phyloP scores from a whole-genome alignment of 2,113 vertebrate genomes.

The Ornithorhynchus anatinus region DNA sequence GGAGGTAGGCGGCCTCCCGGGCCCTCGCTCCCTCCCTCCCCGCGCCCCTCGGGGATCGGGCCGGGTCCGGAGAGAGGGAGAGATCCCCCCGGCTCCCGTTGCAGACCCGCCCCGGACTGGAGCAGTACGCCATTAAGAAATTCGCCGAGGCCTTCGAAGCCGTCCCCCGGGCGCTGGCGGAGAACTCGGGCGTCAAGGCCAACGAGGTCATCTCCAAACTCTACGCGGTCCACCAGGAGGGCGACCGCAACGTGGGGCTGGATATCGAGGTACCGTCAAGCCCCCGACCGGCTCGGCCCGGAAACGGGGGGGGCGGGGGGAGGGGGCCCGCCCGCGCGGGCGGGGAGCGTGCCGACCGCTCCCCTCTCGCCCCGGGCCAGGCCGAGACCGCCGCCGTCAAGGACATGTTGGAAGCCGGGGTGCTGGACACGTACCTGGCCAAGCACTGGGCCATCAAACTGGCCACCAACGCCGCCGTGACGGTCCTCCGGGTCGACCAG shows the following conservation, averaged over 20 bases:
- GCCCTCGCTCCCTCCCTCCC: fast-evolving
- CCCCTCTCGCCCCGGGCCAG: conserved; percentile 66
- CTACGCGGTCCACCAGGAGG: conserved; percentile 93
- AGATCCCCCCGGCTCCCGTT: too few relatives aligned
- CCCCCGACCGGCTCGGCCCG: fast-evolving
- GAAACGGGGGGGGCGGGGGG: too few relatives aligned
- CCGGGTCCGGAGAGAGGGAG: too few relatives aligned
- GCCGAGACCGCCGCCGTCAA: conserved; percentile 87
- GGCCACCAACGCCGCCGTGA: conserved; percentile 93
- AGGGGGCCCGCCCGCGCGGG: too few relatives aligned
- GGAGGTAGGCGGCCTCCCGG: conserved; percentile 75
- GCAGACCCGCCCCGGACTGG: conserved; percentile 93
- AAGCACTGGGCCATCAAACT: conserved; percentile 95
- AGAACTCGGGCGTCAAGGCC: conserved; percentile 93
- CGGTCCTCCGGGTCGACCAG: conserved; percentile 94
- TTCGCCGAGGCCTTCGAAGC: conserved; percentile 94
- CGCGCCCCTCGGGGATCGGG: background rate
- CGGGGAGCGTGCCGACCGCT: too few relatives aligned
- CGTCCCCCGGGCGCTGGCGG: conserved; percentile 89
- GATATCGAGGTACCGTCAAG: conserved; percentile 91
- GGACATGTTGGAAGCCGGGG: conserved; percentile 88
- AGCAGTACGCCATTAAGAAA: conserved; percentile 97
- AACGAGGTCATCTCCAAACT: conserved; percentile 95
- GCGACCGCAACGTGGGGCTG: conserved; percentile 91
- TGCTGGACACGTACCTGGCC: conserved; percentile 90